Percentiles rank a stretch among this genome's conserved stretches.
These are phyloP conservation scores for Sebastes wilsoni DNA, from an alignment of 2,797 vertebrate species.

Conservation along the genomic window DNA sequence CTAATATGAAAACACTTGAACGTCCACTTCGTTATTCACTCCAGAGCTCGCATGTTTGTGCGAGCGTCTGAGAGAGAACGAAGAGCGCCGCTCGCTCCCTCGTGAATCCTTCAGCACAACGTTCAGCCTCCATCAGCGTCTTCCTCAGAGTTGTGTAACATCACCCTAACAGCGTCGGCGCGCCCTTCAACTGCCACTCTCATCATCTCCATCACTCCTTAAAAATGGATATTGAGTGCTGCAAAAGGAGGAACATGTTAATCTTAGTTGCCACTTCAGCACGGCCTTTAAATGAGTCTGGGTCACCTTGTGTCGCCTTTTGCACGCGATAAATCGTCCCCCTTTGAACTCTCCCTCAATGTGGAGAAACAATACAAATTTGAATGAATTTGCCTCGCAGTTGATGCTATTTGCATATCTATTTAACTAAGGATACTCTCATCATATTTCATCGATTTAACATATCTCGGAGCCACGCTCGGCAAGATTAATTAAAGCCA, in stretches of 20 bases:
- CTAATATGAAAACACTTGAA: not conserved
- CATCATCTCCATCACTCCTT: slow-evolving; percentile 38
- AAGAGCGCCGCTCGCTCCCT: not conserved
- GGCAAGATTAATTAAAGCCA: slow-evolving; percentile 69
- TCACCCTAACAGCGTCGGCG: not conserved
- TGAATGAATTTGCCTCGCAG: slow-evolving; percentile 72
- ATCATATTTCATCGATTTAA: slow-evolving; percentile 65
- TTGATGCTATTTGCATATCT: slow-evolving; percentile 75
- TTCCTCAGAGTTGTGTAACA: slow-evolving; percentile 33
- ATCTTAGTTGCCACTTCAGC: slow-evolving; percentile 16
- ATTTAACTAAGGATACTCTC: slow-evolving; percentile 55
- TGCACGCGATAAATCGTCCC: slow-evolving; percentile 9
- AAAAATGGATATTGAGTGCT: slow-evolving; percentile 43
- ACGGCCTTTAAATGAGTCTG: not conserved
- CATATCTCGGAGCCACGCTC: slow-evolving; percentile 48
- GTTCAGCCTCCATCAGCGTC: slow-evolving; percentile 24
- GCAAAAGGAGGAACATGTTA: not conserved
- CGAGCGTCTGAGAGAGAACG: not conserved
- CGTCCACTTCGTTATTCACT: not conserved
- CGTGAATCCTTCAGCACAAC: not conserved
- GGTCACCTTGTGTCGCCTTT: slow-evolving; percentile 49
- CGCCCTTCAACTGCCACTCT: slow-evolving; percentile 32
- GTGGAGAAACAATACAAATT: slow-evolving; percentile 40
- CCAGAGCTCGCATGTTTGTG: not conserved
- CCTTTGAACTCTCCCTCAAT: slow-evolving; percentile 24